Base-by-base conservation (phyloP, 2,888 invertebrate genomes). In the Aricia artaxerxes region DNA sequence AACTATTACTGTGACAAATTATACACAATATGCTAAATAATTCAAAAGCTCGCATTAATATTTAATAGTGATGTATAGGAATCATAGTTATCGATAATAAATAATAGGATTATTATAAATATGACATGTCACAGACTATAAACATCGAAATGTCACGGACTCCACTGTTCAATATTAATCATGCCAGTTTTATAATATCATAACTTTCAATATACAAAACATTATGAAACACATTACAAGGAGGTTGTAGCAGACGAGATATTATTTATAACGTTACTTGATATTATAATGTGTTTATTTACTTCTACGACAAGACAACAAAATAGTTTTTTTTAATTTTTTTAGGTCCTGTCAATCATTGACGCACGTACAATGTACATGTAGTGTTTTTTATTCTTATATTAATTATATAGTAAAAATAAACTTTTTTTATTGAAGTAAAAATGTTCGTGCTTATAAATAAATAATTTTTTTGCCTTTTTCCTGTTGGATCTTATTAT, bases 1-100 rank as follows among this genome's bases (percentile, higher is more conserved):
- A 31, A 64, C 64, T 24, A 24, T 69, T 69, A 69, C 61, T 9
- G 64, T 69, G 69, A 69, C 69, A 38, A 11, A 35, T 35, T 69
- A 69, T 69, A 69, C 38, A 24, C 24, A 24, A 24, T 4, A 35
- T 69, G 69, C 1, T 69, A 31, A 35, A 81, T 85, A 85, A 81
- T 81, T 78, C 73, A 77, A 80, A 81, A 80, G 69, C 61, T 78
- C 61, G 13, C 57, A 53, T 76, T 76, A 57, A 57, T 57, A 44
- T 64, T 78, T 78, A 78, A 40, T 78, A 44, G 24, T 78, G 40
- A 78, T 24, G 35, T 35, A 60, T 78, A 11, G 24, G 61, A 61
- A 78, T 11, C 64, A 60, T 64, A 78, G 38, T 78, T 78, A 78
- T 60, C 38, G 61, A 78, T 49, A 40, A 31, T 76, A 76, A 53